Evolutionary conservation across 2,888 invertebrate genomes (phyloP), one percentile per base, ranked within the genome.

Genomic region (Watsonalla cultraria): DNA sequence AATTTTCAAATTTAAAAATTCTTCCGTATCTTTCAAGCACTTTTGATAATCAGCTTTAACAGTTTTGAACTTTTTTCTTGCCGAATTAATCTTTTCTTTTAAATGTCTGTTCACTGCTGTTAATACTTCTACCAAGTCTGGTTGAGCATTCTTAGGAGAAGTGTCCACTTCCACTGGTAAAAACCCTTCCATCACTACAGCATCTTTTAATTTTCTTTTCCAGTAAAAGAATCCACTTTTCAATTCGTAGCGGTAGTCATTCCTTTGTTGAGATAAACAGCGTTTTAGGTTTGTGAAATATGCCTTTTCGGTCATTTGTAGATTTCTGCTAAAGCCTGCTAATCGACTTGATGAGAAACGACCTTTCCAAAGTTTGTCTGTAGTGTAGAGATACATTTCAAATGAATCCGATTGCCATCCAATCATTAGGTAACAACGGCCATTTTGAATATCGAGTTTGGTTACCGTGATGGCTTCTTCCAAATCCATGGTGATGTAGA

Each of bases 141-240:
- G 80, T 37, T 71, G 75, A 6, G 63, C 46, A 15, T 60, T 60
- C 45, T 61, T 72, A 4, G 76, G 67, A 14, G 70, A 57, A 42
- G 55, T 61, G 45, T 78, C 75, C 45, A 72, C 46, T 65, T 85
- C 81, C 54, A 86, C 67, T 0, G 86, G 86, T 47, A 86, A 55
- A 64, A 85, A 86, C 7, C 86, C 86, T 76, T 86, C 84, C 49
- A 84, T 76, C 14, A 78, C 54, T 15, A 72, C 6, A 0, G 71
- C 67, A 24, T 72, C 66, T 39, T 70, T 68, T 9, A 68, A 14
- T 58, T 73, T 80, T 54, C 74, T 74, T 66, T 84, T 85, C 86
- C 86, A 86, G 56, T 84, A 86, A 60, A 86, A 86, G 63, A 86
- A 84, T 0, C 81, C 86, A 60, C 74, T 74, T 72, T 77, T 83